Base-by-base conservation (phyloP, 2,888 invertebrate species). In the Quadroppia sp. region DNA sequence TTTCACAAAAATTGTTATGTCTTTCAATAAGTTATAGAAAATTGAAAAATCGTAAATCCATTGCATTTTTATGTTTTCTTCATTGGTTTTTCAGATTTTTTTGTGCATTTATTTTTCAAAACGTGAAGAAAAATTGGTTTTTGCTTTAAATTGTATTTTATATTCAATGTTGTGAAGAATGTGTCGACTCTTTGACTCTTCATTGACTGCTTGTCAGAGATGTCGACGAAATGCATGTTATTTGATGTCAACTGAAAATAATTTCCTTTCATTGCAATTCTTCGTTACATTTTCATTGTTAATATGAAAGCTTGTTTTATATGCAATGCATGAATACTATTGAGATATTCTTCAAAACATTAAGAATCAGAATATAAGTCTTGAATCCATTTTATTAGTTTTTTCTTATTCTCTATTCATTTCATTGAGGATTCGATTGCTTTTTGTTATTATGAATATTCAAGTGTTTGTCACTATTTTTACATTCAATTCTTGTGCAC, bases 261-360 rank as follows among this genome's bases (percentile, higher is more conserved):
- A 61, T 61, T 61, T 61, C 36, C 61, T 61, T 61, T 36, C 32
- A 61, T 28, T 59, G 28, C 32, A 28, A 59, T 59, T 59, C 30
- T 28, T 11, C 59, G 28, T 28, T 59, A 59, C 6, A 59, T 59
- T 59, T 59, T 30, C n/a, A 59, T 59, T 59, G 59, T 59, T 50
- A 50, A n/a, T 20, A 50, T 20, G 25, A 25, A 53, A 23, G 11
- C 23, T 53, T 50, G 9, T 36, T 36, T 36, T 9, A 36, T 7
- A 36, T 36, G 6, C n/a, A n/a, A n/a, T n/a, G n/a, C n/a, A n/a
- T 7, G 36, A 36, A 36, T 36, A 7, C 36, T 7, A 4, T 36
- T 36, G 4, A 36, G 9, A 36, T 36, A 36, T 9, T 7, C n/a
- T n/a, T n/a, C n/a, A 36, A 36, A 36, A 53, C 3, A 25, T 9